Conservation (phyloP, 1,140 invertebrate genomes). For the Philotrypesis tridentata region DNA sequence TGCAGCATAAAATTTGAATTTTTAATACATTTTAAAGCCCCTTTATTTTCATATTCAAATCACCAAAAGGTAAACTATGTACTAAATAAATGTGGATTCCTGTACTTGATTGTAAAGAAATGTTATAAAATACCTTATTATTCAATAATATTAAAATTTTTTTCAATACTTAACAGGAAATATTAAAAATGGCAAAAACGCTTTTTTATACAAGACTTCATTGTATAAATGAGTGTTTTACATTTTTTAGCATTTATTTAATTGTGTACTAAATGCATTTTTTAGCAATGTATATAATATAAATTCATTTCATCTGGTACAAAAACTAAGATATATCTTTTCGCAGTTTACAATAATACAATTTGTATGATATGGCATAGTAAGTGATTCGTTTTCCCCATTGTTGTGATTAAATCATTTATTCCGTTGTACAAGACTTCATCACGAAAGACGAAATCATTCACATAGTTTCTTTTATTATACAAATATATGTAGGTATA, state of each 20-base stretch:
- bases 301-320: conserved; percentile 29
- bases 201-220: neutral
- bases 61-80: neutral
- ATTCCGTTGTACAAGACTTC: neutral
- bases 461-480: neutral
- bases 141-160: neutral
- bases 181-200: neutral
- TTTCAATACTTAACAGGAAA: neutral
- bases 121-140: neutral
- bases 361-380: conserved; percentile 48
- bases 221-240: neutral
- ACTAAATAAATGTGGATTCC: neutral
- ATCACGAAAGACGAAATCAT: neutral
- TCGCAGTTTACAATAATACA: conserved; percentile 20
- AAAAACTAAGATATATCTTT: conserved; percentile 42
- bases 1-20: no score
- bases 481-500: neutral
- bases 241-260: neutral
- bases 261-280: conserved; percentile 15
- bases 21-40: no score
- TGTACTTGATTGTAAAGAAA: neutral
- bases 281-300: conserved; percentile 20
- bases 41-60: no score
- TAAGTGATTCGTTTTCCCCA: conserved; percentile 52
- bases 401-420: conserved; percentile 25